Percentiles rank a stretch among this genome's conserved stretches.
Evolutionary conservation across 2,797 vertebrate species (phyloP).

Genomic region (Sebastes minor): DNA sequence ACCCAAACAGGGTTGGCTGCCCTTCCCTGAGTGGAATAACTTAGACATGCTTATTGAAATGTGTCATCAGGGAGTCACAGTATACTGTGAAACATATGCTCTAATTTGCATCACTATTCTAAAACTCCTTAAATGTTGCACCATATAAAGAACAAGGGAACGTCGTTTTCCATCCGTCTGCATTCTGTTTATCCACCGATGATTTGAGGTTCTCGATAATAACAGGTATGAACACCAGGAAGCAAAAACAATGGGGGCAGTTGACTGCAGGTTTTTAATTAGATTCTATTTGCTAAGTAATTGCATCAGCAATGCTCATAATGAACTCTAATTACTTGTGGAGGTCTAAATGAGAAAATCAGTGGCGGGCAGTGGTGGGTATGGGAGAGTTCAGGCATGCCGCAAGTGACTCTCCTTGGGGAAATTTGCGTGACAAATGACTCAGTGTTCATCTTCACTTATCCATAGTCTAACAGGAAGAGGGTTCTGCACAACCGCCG

Average conservation of each 20-base stretch:
- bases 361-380: slow-evolving; percentile 58
- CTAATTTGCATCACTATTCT: neutral
- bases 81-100: neutral
- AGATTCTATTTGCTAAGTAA: slow-evolving; percentile 77
- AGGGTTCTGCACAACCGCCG: neutral
- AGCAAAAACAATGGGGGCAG: slow-evolving; percentile 61
- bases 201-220: slow-evolving; percentile 45
- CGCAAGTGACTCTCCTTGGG: slow-evolving; percentile 69
- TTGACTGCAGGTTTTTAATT: slow-evolving; percentile 71
- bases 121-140: neutral
- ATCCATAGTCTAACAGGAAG: slow-evolving; percentile 28
- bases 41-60: neutral
- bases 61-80: neutral
- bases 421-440: slow-evolving; percentile 66
- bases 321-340: slow-evolving; percentile 79
- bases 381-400: slow-evolving; percentile 54
- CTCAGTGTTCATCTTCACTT: slow-evolving; percentile 53
- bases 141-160: neutral
- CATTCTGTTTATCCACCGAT: slow-evolving; percentile 6
- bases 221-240: slow-evolving; percentile 40
- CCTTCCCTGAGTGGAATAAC: neutral
- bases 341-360: slow-evolving; percentile 77
- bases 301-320: slow-evolving; percentile 76
- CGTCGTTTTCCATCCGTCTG: neutral
- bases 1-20: neutral